phyloP scores from a whole-genome alignment of 2,113 vertebrate species.

The Progne subis region DNA sequence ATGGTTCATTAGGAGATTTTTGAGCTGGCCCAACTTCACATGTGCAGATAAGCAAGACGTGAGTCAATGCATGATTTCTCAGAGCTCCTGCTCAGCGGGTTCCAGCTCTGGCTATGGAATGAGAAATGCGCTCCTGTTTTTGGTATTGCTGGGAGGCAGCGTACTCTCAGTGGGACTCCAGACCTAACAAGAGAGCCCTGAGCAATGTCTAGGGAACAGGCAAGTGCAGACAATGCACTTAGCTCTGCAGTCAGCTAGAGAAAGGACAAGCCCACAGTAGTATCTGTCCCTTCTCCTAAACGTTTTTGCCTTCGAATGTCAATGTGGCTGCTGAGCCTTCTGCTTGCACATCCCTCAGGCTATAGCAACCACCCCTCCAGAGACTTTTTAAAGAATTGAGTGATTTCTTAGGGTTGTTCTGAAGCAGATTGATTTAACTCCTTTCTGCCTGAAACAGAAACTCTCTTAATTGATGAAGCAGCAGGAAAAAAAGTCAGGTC shows the following conservation, averaged over 20 bases:
- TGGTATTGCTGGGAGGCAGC: not conserved
- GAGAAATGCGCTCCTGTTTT: not conserved
- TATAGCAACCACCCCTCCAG: not conserved
- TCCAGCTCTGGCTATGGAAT: not conserved
- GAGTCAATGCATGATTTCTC: not conserved
- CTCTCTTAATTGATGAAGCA: not conserved
- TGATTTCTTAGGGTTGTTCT: slow-evolving; percentile 23
- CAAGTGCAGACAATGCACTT: not conserved
- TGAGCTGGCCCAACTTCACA: not conserved
- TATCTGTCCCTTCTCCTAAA: not conserved
- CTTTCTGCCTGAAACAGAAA: slow-evolving; percentile 28
- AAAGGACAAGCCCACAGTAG: not conserved
- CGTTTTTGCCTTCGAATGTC: not conserved
- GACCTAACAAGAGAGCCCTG: not conserved
- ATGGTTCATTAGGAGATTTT: not conserved
- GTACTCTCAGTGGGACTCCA: not conserved
- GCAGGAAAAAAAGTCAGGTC: slow-evolving; percentile 9
- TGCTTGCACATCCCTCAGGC: not conserved
- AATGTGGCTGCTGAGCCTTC: slow-evolving; percentile 11
- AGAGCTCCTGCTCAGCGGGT: not conserved
- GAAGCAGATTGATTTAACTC: slow-evolving; percentile 55
- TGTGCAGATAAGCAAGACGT: not conserved
- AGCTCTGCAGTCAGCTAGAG: not conserved
- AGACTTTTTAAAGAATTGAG: slow-evolving; percentile 15
- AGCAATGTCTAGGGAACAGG: not conserved